These are phyloP conservation scores for Periparus ater DNA, from an alignment of 2,797 vertebrate species.

Conservation along the genomic window DNA sequence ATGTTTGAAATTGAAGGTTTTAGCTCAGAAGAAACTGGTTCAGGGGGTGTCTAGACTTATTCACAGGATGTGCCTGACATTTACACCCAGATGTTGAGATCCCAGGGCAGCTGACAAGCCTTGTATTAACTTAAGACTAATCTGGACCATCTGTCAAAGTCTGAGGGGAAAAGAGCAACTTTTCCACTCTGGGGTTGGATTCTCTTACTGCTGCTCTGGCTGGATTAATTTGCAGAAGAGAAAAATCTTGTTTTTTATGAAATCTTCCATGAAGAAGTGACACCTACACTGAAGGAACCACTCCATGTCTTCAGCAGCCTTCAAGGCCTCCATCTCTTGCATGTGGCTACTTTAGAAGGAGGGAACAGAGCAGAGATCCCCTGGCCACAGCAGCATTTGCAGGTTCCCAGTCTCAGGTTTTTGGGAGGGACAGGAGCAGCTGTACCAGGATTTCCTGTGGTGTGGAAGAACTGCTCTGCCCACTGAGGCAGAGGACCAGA, in stretches of 20 bases:
- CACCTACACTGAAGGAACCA: background rate
- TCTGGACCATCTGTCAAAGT: background rate
- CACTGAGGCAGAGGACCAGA: background rate
- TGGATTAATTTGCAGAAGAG: background rate
- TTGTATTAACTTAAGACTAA: background rate
- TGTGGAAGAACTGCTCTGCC: background rate
- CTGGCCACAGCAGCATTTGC: background rate
- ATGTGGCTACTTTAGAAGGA: background rate
- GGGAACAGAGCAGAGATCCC: background rate
- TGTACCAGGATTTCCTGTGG: background rate
- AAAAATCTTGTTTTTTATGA: background rate
- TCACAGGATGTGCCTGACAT: background rate
- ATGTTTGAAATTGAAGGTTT: accelerated
- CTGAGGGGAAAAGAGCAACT: background rate
- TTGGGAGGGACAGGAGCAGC: background rate
- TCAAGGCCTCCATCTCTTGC: background rate
- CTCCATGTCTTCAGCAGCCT: background rate
- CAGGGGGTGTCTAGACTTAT: background rate
- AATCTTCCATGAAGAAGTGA: background rate
- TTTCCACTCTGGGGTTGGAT: background rate
- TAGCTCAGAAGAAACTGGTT: background rate
- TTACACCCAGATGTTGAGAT: background rate
- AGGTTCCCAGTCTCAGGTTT: background rate
- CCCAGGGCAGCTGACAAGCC: background rate
- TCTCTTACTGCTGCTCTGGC: background rate